phyloP scores from a whole-genome alignment of 2,888 invertebrate species.

The Spodoptera exigua region DNA sequence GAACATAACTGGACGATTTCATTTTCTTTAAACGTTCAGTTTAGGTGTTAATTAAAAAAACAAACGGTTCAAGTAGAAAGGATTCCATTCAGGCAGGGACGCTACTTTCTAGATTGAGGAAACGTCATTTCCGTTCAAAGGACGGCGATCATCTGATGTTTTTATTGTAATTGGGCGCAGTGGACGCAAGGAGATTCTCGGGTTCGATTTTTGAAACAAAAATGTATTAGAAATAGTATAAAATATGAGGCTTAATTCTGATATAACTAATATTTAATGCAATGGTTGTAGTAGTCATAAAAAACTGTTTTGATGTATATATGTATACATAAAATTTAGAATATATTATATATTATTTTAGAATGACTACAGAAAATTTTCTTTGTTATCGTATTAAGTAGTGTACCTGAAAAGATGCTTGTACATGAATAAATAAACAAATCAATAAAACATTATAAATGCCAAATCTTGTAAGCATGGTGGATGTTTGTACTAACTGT shows the following conservation, averaged over 20 bases:
- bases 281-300: too few relatives aligned
- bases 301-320: too few relatives aligned
- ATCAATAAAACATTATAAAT: too few relatives aligned
- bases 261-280: background rate
- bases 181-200: slow-evolving; percentile 1
- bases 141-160: slow-evolving; percentile 73
- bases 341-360: too few relatives aligned
- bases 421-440: too few relatives aligned
- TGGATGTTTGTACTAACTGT: too few relatives aligned
- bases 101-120: slow-evolving; percentile 63
- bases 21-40: slow-evolving; percentile 47
- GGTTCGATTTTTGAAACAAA: slow-evolving; percentile 5
- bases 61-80: slow-evolving; percentile 42
- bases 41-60: slow-evolving; percentile 59
- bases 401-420: too few relatives aligned
- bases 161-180: slow-evolving; percentile 57
- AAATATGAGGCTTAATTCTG: slow-evolving; percentile 2
- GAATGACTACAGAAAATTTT: too few relatives aligned
- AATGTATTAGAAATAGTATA: too few relatives aligned
- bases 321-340: too few relatives aligned
- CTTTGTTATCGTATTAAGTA: too few relatives aligned
- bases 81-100: slow-evolving; percentile 58
- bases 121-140: slow-evolving; percentile 74
- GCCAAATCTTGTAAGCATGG: too few relatives aligned
- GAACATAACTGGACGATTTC: slow-evolving; percentile 36